phyloP scores from a whole-genome alignment of 2,797 vertebrate species.

The Phoebastria nigripes region DNA sequence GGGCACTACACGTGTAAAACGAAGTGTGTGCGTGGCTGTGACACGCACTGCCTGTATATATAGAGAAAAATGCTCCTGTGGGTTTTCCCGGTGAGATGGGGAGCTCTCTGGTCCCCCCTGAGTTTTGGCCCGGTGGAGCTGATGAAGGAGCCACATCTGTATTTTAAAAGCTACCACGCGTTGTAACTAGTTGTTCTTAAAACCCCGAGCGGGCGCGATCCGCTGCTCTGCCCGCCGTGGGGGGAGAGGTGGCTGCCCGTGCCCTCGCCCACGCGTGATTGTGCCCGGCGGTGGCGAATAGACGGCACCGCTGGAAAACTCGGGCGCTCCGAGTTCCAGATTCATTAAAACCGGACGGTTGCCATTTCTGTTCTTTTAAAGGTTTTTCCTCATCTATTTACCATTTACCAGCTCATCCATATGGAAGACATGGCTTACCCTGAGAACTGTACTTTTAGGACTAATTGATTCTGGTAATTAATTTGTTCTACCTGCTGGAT shows the following conservation, averaged over 20 bases:
- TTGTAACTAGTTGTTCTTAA: too few species aligned
- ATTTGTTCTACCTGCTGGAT: slow-evolving; percentile 91
- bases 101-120: too few species aligned
- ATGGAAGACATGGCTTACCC: slow-evolving; percentile 71
- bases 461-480: slow-evolving; percentile 89
- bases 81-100: background rate
- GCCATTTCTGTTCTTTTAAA: slow-evolving; percentile 64
- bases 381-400: slow-evolving; percentile 65
- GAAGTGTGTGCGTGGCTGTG: fast-evolving
- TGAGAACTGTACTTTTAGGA: slow-evolving; percentile 77
- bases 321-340: background rate
- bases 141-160: fast-evolving
- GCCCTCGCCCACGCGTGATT: background rate
- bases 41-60: fast-evolving
- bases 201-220: too few species aligned
- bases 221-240: background rate
- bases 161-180: background rate
- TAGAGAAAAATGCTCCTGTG: background rate
- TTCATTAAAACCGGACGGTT: slow-evolving; percentile 58
- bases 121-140: background rate
- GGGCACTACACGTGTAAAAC: fast-evolving
- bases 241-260: background rate
- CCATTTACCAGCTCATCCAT: slow-evolving; percentile 76
- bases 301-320: background rate
- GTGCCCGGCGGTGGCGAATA: background rate